These are phyloP conservation scores for Calidris pugnax DNA, from an alignment of 2,113 vertebrate species.

Conservation along the genomic window DNA sequence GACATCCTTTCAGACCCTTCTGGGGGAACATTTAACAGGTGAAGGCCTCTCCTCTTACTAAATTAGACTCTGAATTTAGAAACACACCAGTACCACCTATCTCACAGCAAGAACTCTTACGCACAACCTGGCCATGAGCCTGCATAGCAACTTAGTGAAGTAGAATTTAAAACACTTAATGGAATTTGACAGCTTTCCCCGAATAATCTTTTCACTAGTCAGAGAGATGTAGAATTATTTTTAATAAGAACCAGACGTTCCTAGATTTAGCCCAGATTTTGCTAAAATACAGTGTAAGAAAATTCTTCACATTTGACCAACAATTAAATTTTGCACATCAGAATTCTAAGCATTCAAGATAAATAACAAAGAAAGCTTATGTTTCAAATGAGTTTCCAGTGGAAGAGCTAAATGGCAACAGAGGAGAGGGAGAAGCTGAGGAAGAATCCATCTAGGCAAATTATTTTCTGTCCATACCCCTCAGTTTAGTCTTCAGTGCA, in stretches of 20 bases:
- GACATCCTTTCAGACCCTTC: not conserved
- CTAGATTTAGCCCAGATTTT: not conserved
- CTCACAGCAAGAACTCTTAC: not conserved
- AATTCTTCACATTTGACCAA: not conserved
- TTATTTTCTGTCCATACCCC: not conserved
- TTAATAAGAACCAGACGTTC: not conserved
- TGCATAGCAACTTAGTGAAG: not conserved
- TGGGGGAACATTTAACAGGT: not conserved
- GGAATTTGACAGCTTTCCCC: not conserved
- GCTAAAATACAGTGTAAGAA: not conserved
- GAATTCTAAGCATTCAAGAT: not conserved
- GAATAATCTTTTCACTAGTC: slow-evolving; percentile 29
- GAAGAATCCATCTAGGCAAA: not conserved
- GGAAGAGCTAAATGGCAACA: not conserved
- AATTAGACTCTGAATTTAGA: not conserved
- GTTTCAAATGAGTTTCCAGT: not conserved
- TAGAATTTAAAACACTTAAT: not conserved
- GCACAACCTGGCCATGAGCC: not conserved
- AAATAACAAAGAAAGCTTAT: not conserved
- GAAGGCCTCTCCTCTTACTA: not conserved
- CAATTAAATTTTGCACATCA: not conserved
- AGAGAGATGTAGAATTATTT: not conserved
- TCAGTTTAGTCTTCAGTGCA: not conserved
- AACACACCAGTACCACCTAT: not conserved
- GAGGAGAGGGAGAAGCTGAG: not conserved